These are phyloP conservation scores for Nasonovia ribisnigri DNA, from an alignment of 2,888 invertebrate species.

Conservation along the genomic window DNA sequence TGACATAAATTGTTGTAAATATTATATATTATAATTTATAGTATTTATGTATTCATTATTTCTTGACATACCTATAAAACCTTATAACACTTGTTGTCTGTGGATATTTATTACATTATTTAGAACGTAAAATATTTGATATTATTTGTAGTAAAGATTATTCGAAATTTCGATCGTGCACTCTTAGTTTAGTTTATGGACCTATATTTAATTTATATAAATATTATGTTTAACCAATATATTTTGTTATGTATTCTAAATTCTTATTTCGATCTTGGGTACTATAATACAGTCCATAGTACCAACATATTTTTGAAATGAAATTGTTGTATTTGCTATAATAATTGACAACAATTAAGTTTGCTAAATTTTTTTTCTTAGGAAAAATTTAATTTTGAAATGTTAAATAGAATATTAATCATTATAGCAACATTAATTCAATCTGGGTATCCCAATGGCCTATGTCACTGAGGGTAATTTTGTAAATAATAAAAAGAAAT, in stretches of 20 bases:
- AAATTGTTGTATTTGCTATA: background rate
- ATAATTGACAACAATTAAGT: background rate
- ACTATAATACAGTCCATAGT: background rate
- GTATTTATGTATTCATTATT: background rate
- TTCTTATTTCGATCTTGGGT: background rate
- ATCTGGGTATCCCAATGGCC: too few species aligned
- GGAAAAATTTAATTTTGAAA: background rate
- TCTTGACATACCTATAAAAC: background rate
- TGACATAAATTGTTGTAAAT: background rate
- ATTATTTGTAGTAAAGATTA: background rate
- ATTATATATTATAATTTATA: background rate
- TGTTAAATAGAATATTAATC: background rate
- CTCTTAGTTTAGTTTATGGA: too few species aligned
- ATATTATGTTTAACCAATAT: too few species aligned
- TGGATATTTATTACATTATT: background rate
- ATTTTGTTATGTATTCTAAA: background rate
- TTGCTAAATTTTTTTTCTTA: background rate
- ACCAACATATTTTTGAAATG: background rate
- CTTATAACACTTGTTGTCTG: background rate
- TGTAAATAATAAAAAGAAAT: too few species aligned
- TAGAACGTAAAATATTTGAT: background rate
- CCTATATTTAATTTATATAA: too few species aligned
- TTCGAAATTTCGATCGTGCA: background rate
- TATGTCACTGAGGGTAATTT: too few species aligned
- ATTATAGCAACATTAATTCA: background rate